A percentile compares a stretch with the other conserved stretches of the same genome.
phyloP scores from a whole-genome alignment of 1,140 invertebrate species.

The Diorhabda sublineata region DNA sequence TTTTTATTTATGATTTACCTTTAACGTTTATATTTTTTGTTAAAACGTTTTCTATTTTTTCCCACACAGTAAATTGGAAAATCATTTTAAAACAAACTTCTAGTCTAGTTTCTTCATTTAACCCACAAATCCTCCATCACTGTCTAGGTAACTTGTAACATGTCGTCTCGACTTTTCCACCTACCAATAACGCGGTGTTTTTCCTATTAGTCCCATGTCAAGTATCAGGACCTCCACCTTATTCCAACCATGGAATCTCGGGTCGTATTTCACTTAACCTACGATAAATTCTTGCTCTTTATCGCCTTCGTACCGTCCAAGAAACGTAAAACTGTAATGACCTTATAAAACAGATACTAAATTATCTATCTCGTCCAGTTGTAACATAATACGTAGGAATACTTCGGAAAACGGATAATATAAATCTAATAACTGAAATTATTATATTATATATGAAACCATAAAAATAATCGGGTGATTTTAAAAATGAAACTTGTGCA shows the following conservation, averaged over 20 bases:
- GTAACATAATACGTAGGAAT: neutral
- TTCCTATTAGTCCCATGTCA: constrained; percentile 27
- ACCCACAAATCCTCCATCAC: too few relatives aligned
- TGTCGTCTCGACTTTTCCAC: neutral
- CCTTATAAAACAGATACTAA: constrained; percentile 33
- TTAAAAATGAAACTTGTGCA: too few relatives aligned
- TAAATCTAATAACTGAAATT: neutral
- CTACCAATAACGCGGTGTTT: constrained; percentile 14
- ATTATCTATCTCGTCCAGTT: constrained; percentile 17
- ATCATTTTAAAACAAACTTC: too few relatives aligned
- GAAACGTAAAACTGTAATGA: constrained; percentile 28
- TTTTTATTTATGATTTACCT: too few relatives aligned
- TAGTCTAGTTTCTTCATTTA: too few relatives aligned
- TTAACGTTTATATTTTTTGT: too few relatives aligned
- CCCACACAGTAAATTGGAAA: too few relatives aligned
- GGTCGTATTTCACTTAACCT: constrained; percentile 29
- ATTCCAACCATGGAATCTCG: constrained; percentile 1
- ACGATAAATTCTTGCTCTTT: constrained; percentile 32
- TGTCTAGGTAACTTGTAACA: too few relatives aligned
- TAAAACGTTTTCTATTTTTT: too few relatives aligned
- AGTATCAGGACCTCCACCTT: constrained; percentile 22
- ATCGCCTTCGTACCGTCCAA: constrained; percentile 22
- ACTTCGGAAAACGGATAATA: neutral
- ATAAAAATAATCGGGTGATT: too few relatives aligned
- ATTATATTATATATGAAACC: too few relatives aligned